Conservation (phyloP, 2,888 invertebrate genomes). For the Tolmerus cingulatus region DNA sequence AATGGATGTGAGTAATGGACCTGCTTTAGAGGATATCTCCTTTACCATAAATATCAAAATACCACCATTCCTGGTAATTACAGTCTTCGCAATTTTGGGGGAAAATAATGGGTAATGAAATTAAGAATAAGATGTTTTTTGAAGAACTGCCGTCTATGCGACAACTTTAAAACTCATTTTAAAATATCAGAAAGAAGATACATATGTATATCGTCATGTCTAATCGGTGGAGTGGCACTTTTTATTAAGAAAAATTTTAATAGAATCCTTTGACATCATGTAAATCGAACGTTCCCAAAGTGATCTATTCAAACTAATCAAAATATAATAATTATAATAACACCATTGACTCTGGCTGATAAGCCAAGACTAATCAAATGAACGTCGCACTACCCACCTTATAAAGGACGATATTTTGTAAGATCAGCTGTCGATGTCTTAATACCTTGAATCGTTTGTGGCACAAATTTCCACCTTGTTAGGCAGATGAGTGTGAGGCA, state of each 20-base stretch:
- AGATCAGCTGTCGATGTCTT: background rate
- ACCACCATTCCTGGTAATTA: background rate
- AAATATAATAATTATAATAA: background rate
- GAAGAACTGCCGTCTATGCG: background rate
- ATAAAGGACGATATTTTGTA: no score
- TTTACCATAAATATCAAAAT: constrained; percentile 1
- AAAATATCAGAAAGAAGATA: background rate
- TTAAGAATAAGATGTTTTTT: background rate
- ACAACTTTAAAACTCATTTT: background rate
- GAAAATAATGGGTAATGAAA: background rate
- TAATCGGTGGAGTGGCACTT: no score
- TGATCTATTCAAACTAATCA: background rate
- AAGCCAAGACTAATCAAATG: no score
- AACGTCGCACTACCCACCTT: no score
- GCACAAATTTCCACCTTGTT: background rate
- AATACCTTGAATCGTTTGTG: background rate
- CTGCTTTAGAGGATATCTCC: background rate
- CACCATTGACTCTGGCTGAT: background rate
- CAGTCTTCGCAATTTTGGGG: background rate
- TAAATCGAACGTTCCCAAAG: no score
- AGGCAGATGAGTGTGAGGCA: background rate
- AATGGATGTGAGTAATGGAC: constrained; percentile 33
- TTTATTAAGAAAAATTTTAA: no score
- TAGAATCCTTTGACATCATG: no score
- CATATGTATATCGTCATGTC: no score